A percentile compares a stretch with the other conserved stretches of the same genome.
phyloP scores from a whole-genome alignment of 2,797 vertebrate genomes.

The Luscinia luscinia region DNA sequence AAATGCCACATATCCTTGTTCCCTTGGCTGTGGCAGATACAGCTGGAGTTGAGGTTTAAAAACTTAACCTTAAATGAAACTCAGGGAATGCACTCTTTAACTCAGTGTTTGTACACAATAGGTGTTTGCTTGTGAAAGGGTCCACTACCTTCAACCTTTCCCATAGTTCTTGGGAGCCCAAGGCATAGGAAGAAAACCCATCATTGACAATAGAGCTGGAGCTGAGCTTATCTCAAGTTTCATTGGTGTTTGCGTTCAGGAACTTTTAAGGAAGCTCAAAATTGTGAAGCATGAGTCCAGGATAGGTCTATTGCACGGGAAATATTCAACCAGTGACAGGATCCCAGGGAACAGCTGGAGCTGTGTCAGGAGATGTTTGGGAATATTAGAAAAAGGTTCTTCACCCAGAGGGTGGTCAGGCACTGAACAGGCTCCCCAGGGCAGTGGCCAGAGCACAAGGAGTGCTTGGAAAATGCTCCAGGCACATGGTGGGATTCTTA shows the following conservation, averaged over 20 bases:
- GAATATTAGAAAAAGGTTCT: not conserved
- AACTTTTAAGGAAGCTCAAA: not conserved
- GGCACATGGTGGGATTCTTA: not conserved
- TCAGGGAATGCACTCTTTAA: not conserved
- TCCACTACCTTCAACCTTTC: not conserved
- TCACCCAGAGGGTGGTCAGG: not conserved
- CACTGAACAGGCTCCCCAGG: not conserved
- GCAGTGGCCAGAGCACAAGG: not conserved
- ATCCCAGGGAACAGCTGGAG: not conserved
- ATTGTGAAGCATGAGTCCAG: not conserved
- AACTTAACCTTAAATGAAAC: not conserved
- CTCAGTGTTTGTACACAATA: not conserved
- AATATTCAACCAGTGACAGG: not conserved
- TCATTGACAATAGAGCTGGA: not conserved
- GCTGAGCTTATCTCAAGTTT: not conserved
- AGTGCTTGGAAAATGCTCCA: not conserved
- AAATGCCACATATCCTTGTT: not conserved
- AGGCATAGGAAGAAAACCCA: not conserved
- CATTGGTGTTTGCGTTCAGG: not conserved
- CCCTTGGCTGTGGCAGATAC: not conserved
- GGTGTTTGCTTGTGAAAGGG: not conserved
- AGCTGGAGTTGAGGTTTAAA: not conserved
- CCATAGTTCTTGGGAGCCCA: not conserved
- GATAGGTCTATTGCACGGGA: accelerated
- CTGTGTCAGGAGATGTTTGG: not conserved